These are phyloP conservation scores for Polydrusus tereticollis DNA, from an alignment of 2,888 invertebrate species.

Conservation along the genomic window DNA sequence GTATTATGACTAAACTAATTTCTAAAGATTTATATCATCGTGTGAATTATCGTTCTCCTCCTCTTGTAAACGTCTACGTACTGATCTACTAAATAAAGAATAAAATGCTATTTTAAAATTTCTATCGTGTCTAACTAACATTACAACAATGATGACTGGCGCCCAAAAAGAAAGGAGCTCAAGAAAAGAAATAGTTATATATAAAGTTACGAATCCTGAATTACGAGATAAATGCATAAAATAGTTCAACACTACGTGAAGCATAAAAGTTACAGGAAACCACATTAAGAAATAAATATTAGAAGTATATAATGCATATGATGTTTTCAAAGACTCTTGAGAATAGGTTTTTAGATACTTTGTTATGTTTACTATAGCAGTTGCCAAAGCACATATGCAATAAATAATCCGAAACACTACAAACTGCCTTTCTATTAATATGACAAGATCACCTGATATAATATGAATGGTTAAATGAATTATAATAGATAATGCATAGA, in stretches of 20 bases:
- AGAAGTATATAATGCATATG: not conserved
- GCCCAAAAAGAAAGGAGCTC: not conserved
- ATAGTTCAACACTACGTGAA: too few relatives aligned
- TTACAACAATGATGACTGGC: not conserved
- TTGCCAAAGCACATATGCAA: too few relatives aligned
- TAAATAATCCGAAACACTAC: too few relatives aligned
- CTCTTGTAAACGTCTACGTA: not conserved
- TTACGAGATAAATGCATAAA: too few relatives aligned
- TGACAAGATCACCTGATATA: too few relatives aligned
- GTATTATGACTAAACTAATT: too few relatives aligned
- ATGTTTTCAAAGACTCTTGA: not conserved
- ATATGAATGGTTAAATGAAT: too few relatives aligned
- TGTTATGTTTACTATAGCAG: not conserved
- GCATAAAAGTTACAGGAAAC: too few relatives aligned
- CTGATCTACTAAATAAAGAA: not conserved
- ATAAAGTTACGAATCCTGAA: not conserved
- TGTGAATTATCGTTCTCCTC: not conserved
- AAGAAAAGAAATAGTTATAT: not conserved
- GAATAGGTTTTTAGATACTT: not conserved
- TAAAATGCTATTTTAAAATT: constrained; percentile 3
- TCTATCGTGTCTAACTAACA: not conserved
- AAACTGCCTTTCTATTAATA: too few relatives aligned
- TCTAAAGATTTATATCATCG: not conserved
- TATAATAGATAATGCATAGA: too few relatives aligned
- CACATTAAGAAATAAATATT: constrained; percentile 1